Conservation (phyloP, 2,797 vertebrate species). For the Telmatherina bonti region DNA sequence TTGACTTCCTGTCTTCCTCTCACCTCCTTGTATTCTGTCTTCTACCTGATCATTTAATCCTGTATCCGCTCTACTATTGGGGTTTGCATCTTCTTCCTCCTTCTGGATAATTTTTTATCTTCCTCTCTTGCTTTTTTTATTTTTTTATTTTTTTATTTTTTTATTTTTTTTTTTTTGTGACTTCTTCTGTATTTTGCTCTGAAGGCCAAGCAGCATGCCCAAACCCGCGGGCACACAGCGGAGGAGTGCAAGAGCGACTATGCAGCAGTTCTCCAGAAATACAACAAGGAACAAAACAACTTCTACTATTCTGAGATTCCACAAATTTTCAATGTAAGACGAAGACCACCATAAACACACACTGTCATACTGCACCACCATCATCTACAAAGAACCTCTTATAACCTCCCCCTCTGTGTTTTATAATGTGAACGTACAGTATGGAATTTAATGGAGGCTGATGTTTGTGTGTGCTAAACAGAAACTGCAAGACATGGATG, state of each 20-base stretch:
- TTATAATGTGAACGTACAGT: not conserved
- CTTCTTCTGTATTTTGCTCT: conserved; percentile 24
- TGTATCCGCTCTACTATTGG: conserved; percentile 37
- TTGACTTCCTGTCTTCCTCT: conserved; percentile 7
- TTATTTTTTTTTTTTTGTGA: not conserved
- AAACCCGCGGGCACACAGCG: conserved; percentile 81
- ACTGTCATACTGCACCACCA: too few species aligned
- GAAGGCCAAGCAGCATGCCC: conserved; percentile 87
- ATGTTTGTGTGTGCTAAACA: conserved; percentile 66
- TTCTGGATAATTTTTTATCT: conserved; percentile 3
- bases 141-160: too few species aligned
- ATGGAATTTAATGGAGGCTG: not conserved
- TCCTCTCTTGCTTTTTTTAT: not conserved
- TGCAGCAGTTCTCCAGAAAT: conserved; percentile 87
- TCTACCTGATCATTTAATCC: conserved; percentile 4
- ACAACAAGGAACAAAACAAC: conserved; percentile 88
- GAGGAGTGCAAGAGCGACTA: conserved; percentile 92
- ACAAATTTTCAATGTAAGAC: conserved; percentile 86
- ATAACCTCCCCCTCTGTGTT: not conserved
- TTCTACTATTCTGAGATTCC: conserved; percentile 88
- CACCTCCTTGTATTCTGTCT: not conserved
- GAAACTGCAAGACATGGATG: conserved; percentile 97
- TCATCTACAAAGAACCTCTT: not conserved
- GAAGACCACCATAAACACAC: not conserved
- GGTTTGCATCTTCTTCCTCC: conserved; percentile 33